Evolutionary conservation across 1,140 invertebrate species (phyloP), one percentile per base, ranked within the genome.

Genomic region (Sycobia sp.): DNA sequence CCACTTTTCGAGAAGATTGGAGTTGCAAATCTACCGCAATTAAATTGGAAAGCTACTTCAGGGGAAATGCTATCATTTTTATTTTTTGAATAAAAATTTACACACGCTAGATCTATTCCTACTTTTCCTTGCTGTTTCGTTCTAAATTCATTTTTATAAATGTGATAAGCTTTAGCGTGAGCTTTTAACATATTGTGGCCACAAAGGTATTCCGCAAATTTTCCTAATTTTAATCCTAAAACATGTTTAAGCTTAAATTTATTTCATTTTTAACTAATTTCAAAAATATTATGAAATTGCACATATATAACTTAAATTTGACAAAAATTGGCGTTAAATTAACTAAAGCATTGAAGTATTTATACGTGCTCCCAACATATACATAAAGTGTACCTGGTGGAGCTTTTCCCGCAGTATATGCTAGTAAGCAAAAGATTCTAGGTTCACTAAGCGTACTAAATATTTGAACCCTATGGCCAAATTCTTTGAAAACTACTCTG

Each of bases 81-180:
- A 27, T 53, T 58, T 53, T 71, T 67, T 5, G 69, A 49, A 16
- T 71, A 68, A 16, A 39, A 60, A 7, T 41, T 49, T 0, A 11
- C 20, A 14, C 55, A 49, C 9, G 47, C 29, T 0, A 60, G 1
- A 9, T 43, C 20, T 11, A 78, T 43, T 4, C 75, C 72, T 1
- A 80, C 62, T 47, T 50, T 72, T 82, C 88, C 88, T 67, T 84
- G 80, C 66, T 89, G 85, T 4, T 70, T 65, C 5, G 74, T 39
- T 68, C 84, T 81, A 71, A 88, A 91, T 59, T 87, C 76, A 0
- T 83, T 72, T 23, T 90, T 76, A 62, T 90, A 91, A 57, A 91
- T 57, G 34, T 71, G 70, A 67, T 74, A 77, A 18, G 71, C 75
- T 32, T 67, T 65, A 23, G 75, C 75, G 39, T 78, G 76, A 16